These are phyloP conservation scores for Ochropleura plecta DNA, from an alignment of 2,888 invertebrate species.

Conservation along the genomic window DNA sequence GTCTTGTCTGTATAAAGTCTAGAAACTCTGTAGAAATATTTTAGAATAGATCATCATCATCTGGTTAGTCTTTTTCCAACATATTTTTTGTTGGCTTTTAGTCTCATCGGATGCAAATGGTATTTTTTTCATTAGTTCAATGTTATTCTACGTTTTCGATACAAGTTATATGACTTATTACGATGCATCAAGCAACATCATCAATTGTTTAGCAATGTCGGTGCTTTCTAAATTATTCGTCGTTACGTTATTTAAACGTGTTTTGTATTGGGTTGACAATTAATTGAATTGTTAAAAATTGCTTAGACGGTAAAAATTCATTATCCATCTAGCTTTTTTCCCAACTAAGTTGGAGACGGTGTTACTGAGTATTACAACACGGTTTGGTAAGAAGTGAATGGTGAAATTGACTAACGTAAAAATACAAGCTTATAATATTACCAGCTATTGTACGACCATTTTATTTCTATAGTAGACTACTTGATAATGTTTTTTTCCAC, in stretches of 20 bases:
- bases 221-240: slow-evolving; percentile 65
- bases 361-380: neutral
- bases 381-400: neutral
- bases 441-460: neutral
- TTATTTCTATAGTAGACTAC: neutral
- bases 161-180: slow-evolving; percentile 49
- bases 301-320: neutral
- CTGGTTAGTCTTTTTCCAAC: no score
- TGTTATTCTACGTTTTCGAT: slow-evolving; percentile 32
- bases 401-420: neutral
- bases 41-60: neutral
- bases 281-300: neutral
- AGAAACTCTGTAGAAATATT: neutral
- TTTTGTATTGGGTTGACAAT: neutral
- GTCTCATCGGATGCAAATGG: no score
- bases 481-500: neutral
- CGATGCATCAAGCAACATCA: slow-evolving; percentile 52
- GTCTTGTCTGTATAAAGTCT: neutral
- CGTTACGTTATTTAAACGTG: slow-evolving; percentile 28
- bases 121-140: neutral
- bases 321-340: neutral
- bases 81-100: no score
- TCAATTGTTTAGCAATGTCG: slow-evolving; percentile 59
- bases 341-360: neutral
- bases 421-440: neutral